Evolutionary conservation across 92 coral and sea anemone species (phyloP).

Genomic region (Umimayanthus kanabou): DNA sequence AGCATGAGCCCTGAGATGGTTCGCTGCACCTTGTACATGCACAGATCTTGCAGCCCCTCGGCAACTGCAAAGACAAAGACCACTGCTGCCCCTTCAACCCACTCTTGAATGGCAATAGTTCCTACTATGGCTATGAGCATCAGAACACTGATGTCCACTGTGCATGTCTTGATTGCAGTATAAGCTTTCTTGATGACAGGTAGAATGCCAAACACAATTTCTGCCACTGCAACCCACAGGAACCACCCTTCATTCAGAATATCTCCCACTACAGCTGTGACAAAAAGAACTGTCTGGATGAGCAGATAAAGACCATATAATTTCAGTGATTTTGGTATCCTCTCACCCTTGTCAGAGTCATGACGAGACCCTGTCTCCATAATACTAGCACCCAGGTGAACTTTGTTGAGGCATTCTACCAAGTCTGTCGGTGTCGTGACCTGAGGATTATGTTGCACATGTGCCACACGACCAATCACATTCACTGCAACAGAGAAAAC

Average conservation of each 20-base stretch:
- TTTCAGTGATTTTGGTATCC: constrained; percentile 65
- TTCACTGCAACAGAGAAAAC: constrained; percentile 83
- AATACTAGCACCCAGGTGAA: constrained; percentile 94
- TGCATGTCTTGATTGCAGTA: constrained; percentile 67
- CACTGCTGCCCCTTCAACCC: constrained; percentile 97
- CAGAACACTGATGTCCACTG: constrained; percentile 79
- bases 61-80: constrained; percentile 91
- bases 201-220: constrained; percentile 78
- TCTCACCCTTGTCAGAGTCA: constrained; percentile 46
- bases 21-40: constrained; percentile 92
- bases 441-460: constrained; percentile 90
- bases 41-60: constrained; percentile 75
- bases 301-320: constrained; percentile 58
- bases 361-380: constrained; percentile 86
- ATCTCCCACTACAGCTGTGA: constrained; percentile 66
- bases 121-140: constrained; percentile 92
- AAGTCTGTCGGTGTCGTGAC: constrained; percentile 81
- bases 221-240: constrained; percentile 89
- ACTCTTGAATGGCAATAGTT: constrained; percentile 82
- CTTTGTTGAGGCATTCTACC: constrained; percentile 73
- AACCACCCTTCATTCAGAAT: constrained; percentile 67
- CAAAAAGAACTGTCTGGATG: constrained; percentile 69
- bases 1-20: constrained; percentile 95
- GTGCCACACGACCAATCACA: constrained; percentile 94
- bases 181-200: constrained; percentile 78